phyloP scores from a whole-genome alignment of 2,797 vertebrate species.

The Hippocampus kuda region DNA sequence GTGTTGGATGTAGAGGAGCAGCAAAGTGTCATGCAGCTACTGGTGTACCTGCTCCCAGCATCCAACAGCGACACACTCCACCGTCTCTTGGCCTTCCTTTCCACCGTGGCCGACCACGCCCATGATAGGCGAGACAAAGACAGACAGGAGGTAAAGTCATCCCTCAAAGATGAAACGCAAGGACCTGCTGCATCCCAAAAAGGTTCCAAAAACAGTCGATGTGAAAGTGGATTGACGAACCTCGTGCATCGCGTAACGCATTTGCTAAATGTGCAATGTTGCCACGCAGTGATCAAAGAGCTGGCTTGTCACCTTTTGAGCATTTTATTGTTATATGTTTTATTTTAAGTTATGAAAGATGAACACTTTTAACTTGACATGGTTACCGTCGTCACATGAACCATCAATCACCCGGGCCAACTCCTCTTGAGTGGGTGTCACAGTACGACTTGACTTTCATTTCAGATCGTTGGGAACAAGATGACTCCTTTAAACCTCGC shows the following conservation, averaged over 20 bases:
- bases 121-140: conserved; percentile 76
- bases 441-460: not conserved
- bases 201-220: not conserved
- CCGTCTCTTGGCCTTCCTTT: conserved; percentile 84
- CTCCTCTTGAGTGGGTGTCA: not conserved
- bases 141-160: conserved; percentile 72
- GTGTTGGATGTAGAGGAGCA: conserved; percentile 84
- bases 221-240: not conserved
- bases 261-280: no score
- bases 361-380: not conserved
- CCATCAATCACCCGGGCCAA: not conserved
- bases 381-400: not conserved
- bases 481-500: conserved; percentile 93
- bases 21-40: conserved; percentile 74
- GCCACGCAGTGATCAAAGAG: no score
- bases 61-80: conserved; percentile 95
- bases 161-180: not conserved
- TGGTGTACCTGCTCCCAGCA: conserved; percentile 90
- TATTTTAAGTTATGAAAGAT: not conserved
- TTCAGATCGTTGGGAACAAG: conserved; percentile 88
- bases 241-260: no score
- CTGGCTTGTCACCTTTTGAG: no score
- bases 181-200: not conserved
- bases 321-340: no score
- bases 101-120: conserved; percentile 80